Evolutionary conservation across 2,888 invertebrate species (phyloP).

Genomic region (Seladonia tumulorum): DNA sequence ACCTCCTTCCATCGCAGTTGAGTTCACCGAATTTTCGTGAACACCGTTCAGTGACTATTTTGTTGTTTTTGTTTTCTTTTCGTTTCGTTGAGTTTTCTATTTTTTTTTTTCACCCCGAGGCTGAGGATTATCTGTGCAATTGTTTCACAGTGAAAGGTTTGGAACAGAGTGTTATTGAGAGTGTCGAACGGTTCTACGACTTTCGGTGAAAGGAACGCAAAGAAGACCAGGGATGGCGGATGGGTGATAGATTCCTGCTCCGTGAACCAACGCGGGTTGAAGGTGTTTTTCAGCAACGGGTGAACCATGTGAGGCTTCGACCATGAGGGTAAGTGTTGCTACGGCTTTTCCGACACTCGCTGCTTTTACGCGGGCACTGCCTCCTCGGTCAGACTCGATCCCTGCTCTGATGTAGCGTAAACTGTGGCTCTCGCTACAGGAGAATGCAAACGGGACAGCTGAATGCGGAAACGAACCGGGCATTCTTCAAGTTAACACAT

Average conservation of each 20-base stretch:
- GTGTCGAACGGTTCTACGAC: neutral
- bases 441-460: neutral
- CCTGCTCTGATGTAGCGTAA: neutral
- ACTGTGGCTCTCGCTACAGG: neutral
- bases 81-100: neutral
- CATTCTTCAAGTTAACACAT: neutral
- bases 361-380: neutral
- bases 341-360: neutral
- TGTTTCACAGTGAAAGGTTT: conserved; percentile 25
- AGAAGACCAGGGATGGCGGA: conserved; percentile 60
- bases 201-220: neutral
- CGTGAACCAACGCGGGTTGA: conserved; percentile 44
- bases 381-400: neutral
- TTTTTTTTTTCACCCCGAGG: neutral
- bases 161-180: neutral
- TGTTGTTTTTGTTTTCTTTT: neutral
- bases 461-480: neutral
- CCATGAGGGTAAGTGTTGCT: conserved; percentile 75
- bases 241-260: conserved; percentile 62
- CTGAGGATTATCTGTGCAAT: neutral
- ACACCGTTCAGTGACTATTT: neutral
- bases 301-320: conserved; percentile 78
- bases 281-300: conserved; percentile 73
- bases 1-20: neutral
- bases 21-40: neutral